Evolutionary conservation across 1,140 invertebrate species (phyloP).

Genomic region (Sarcophaga bullata): DNA sequence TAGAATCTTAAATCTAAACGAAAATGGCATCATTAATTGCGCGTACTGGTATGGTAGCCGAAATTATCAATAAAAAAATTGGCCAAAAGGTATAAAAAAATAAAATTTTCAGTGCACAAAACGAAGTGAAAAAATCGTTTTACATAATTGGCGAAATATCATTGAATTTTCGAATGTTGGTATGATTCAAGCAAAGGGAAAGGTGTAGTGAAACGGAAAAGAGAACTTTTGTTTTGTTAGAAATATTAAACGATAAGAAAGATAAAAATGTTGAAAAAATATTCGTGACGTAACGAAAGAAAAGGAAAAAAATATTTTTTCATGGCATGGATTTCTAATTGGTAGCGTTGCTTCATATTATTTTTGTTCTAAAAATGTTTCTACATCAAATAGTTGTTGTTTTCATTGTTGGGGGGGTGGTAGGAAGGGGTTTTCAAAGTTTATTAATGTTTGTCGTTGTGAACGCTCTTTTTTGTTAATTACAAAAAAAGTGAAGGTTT

Average conservation of each 20-base stretch:
- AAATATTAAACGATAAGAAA: not conserved
- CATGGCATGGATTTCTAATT: not conserved
- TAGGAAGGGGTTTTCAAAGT: not conserved
- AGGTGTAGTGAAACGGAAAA: not conserved
- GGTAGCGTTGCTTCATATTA: not conserved
- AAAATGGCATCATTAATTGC: slow-evolving; percentile 62
- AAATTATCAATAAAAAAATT: slow-evolving; percentile 53
- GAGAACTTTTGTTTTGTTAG: not conserved
- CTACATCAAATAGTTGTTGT: not conserved
- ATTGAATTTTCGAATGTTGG: not conserved
- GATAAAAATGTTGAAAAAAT: slow-evolving; percentile 2
- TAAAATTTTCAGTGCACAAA: slow-evolving; percentile 32
- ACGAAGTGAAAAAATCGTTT: slow-evolving; percentile 47
- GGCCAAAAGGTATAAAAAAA: slow-evolving; percentile 54
- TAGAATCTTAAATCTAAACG: not conserved
- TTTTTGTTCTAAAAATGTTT: not conserved
- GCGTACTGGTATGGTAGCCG: slow-evolving; percentile 54
- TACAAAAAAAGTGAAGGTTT: not conserved
- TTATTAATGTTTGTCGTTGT: not conserved
- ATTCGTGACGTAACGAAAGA: slow-evolving; percentile 32
- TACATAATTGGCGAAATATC: slow-evolving; percentile 58
- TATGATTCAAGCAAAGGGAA: not conserved
- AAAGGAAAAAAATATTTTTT: slow-evolving; percentile 20
- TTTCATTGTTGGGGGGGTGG: not conserved
- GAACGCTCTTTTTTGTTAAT: slow-evolving; percentile 21